phyloP scores from a whole-genome alignment of 2,797 vertebrate genomes.

The Sebastes itinus region DNA sequence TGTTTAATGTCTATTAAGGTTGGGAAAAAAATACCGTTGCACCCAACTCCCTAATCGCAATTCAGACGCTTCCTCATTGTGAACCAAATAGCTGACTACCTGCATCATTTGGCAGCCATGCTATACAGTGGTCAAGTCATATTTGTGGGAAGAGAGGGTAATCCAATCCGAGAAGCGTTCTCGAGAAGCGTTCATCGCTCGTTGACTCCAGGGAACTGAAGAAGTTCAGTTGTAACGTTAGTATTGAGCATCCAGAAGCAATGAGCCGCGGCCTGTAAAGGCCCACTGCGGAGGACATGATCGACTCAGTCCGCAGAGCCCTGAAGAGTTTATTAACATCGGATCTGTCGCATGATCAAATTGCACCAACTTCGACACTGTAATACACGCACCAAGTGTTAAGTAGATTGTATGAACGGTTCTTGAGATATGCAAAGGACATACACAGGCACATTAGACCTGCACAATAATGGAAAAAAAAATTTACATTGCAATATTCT shows the following conservation, averaged over 20 bases:
- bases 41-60: background rate
- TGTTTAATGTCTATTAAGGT: background rate
- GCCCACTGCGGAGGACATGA: no score
- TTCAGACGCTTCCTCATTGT: background rate
- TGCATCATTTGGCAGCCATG: background rate
- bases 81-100: background rate
- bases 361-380: background rate
- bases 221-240: background rate
- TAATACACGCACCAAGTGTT: background rate
- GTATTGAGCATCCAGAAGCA: no score
- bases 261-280: no score
- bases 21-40: no score
- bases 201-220: background rate
- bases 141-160: background rate
- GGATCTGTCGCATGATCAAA: background rate
- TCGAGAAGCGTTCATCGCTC: background rate
- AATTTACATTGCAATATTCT: no score
- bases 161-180: no score
- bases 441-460: no score
- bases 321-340: background rate
- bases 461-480: no score
- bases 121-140: background rate
- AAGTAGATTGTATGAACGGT: no score
- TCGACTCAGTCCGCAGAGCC: no score
- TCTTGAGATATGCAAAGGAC: no score